These are phyloP conservation scores for Leptinotarsa peninsularis DNA, from an alignment of 2,888 invertebrate genomes.

Conservation along the genomic window DNA sequence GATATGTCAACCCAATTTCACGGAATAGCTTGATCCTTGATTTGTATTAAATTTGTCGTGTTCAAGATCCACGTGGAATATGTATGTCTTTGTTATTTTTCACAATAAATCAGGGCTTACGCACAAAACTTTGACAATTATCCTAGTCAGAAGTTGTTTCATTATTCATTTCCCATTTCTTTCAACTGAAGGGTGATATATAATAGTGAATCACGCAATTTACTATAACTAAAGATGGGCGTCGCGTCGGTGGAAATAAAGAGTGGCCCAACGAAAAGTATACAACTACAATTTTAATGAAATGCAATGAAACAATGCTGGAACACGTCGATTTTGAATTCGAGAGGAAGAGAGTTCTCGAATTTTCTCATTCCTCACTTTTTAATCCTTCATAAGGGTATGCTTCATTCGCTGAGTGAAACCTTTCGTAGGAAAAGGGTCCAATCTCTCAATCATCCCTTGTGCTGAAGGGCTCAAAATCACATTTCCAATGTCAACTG, in stretches of 20 bases:
- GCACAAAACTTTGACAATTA: conserved; percentile 25
- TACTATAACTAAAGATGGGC: conserved; percentile 3
- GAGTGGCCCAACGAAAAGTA: too few species aligned
- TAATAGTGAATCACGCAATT: conserved; percentile 22
- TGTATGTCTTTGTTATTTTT: conserved; percentile 19
- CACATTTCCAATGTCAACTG: too few species aligned
- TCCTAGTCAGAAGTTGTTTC: conserved; percentile 21
- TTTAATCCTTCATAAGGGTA: too few species aligned
- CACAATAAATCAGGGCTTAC: conserved; percentile 23
- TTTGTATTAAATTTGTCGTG: conserved; percentile 1
- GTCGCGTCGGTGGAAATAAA: background rate
- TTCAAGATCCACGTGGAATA: conserved; percentile 1
- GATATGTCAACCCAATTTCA: conserved; percentile 2
- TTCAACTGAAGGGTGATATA: conserved; percentile 12
- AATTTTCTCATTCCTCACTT: too few species aligned
- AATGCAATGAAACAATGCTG: too few species aligned
- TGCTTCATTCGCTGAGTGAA: too few species aligned
- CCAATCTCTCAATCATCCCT: too few species aligned
- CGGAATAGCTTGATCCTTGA: background rate
- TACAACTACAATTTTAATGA: too few species aligned
- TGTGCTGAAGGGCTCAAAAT: too few species aligned
- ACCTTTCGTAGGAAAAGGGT: too few species aligned
- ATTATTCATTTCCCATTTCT: conserved; percentile 23
- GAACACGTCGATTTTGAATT: too few species aligned
- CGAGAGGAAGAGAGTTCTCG: too few species aligned